Evolutionary conservation across 2,113 vertebrate genomes (phyloP).

Genomic region (Mesembrinibis cayennensis): DNA sequence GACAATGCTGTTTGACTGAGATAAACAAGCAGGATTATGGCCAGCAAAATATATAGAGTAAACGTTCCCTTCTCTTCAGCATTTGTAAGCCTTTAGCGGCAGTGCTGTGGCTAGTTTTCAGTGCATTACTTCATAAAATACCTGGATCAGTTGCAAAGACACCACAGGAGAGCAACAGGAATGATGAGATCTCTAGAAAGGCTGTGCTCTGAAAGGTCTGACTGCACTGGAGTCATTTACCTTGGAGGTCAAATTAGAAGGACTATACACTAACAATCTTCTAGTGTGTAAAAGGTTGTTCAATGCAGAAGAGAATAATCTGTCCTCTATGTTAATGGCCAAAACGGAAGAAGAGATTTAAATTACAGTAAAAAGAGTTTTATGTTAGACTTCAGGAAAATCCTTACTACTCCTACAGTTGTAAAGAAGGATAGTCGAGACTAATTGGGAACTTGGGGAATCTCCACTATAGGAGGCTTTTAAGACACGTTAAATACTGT

Average conservation of each 20-base stretch:
- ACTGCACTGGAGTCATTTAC: not conserved
- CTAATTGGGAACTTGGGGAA: conserved; percentile 22
- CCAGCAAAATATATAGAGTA: not conserved
- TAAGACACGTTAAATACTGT: not conserved
- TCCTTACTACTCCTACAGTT: not conserved
- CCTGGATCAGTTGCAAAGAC: not conserved
- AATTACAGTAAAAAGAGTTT: not conserved
- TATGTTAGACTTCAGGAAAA: not conserved
- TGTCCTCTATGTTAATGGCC: not conserved
- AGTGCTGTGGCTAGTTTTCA: not conserved
- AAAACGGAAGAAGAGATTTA: not conserved
- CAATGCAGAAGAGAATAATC: not conserved
- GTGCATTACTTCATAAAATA: not conserved
- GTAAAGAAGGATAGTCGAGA: not conserved
- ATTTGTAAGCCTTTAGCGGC: not conserved
- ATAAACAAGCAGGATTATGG: conserved; percentile 9
- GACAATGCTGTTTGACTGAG: not conserved
- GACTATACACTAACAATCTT: not conserved
- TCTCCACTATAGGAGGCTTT: not conserved
- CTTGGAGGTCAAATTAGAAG: not conserved
- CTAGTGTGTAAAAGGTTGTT: not conserved
- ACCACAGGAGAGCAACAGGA: not conserved
- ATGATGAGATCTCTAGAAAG: not conserved
- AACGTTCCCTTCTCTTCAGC: not conserved
- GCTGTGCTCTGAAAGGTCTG: not conserved